phyloP scores from a whole-genome alignment of 2,113 vertebrate species.

The Ciconia boyciana region DNA sequence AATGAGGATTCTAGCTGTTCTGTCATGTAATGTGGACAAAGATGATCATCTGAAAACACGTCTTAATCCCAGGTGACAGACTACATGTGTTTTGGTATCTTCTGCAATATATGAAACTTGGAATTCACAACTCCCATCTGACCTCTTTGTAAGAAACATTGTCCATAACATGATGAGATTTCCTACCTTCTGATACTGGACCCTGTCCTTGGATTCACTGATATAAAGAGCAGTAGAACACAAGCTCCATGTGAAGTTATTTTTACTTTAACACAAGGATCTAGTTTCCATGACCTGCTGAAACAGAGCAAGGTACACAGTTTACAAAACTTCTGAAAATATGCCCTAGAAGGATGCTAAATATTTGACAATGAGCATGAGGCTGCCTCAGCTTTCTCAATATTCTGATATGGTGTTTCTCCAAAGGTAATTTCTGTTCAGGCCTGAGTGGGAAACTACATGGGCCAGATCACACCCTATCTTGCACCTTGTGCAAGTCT shows the following conservation, averaged over 20 bases:
- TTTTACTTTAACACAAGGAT: neutral
- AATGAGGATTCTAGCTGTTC: conserved; percentile 73
- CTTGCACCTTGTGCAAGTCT: neutral
- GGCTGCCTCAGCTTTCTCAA: neutral
- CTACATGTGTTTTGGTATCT: neutral
- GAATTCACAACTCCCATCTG: neutral
- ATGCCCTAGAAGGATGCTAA: neutral
- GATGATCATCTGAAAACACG: neutral
- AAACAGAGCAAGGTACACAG: neutral
- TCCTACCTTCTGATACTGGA: neutral
- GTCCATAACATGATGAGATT: neutral
- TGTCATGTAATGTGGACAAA: conserved; percentile 71
- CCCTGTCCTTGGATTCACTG: neutral
- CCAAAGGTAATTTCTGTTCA: neutral
- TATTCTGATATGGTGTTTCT: neutral
- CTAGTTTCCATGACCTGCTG: conserved; percentile 1
- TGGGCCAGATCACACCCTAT: neutral
- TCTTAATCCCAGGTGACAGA: neutral
- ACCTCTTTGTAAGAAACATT: neutral
- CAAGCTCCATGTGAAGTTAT: neutral
- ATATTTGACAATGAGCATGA: neutral
- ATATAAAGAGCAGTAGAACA: neutral
- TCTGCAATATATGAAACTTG: neutral
- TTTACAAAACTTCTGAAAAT: neutral
- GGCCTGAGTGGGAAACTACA: neutral